A percentile compares a stretch with the other conserved stretches of the same genome.
Conservation (phyloP, 1,140 invertebrate species). For the Sarcophaga bullata region DNA sequence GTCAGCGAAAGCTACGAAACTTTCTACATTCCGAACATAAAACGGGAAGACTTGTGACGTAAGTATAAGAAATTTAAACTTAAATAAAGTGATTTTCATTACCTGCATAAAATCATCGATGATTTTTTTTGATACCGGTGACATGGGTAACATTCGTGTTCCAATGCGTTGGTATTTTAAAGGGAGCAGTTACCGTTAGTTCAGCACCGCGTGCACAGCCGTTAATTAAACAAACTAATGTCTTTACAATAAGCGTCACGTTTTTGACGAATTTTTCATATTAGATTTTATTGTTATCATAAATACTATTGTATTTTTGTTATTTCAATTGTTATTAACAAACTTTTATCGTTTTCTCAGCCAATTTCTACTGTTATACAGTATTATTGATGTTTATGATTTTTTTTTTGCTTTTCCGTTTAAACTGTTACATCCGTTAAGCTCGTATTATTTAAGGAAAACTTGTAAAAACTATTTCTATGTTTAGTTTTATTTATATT, state of each 20-base stretch:
- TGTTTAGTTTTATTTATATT: too few relatives aligned
- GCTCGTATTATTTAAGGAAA: too few relatives aligned
- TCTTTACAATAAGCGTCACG: constrained; percentile 53
- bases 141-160: constrained; percentile 69
- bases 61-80: not conserved
- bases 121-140: constrained; percentile 61
- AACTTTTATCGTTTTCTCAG: too few relatives aligned
- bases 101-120: constrained; percentile 68
- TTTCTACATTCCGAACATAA: not conserved
- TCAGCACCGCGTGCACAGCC: constrained; percentile 54
- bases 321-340: too few relatives aligned
- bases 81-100: constrained; percentile 41
- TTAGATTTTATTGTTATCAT: not conserved
- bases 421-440: too few relatives aligned
- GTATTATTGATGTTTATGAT: too few relatives aligned
- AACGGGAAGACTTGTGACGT: not conserved
- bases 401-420: too few relatives aligned
- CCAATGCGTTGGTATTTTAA: constrained; percentile 69
- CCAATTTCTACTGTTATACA: too few relatives aligned
- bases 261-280: constrained; percentile 53
- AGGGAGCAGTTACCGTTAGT: constrained; percentile 62
- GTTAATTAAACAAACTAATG: constrained; percentile 57
- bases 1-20: not conserved
- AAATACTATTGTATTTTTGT: not conserved
- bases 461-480: too few relatives aligned